Percentiles rank a stretch among this genome's conserved stretches.
Conservation (phyloP, 2,113 vertebrate species). For the Anhinga rufa region DNA sequence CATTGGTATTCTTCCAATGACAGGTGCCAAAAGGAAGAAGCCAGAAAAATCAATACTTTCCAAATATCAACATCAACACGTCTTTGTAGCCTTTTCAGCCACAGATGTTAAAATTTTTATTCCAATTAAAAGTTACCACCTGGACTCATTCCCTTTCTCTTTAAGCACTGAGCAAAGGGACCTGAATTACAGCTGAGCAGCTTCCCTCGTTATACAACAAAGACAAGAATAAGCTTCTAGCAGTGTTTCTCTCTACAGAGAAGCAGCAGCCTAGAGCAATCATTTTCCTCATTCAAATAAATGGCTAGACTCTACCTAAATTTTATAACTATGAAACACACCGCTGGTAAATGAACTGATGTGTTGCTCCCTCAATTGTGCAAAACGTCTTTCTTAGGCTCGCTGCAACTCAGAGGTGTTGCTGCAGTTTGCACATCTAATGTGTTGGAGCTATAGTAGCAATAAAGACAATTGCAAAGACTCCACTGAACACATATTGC, state of each 20-base stretch:
- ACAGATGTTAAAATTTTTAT: neutral
- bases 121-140: neutral
- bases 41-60: neutral
- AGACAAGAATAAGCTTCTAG: neutral
- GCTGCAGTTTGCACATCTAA: neutral
- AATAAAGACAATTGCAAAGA: neutral
- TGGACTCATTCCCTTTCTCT: neutral
- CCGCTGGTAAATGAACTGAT: neutral
- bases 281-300: neutral
- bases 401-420: neutral
- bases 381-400: neutral
- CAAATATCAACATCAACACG: neutral
- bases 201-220: neutral
- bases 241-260: neutral
- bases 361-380: neutral
- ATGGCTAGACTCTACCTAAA: neutral
- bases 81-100: neutral
- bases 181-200: neutral
- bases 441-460: neutral
- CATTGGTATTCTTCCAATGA: neutral
- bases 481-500: accelerated
- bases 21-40: neutral
- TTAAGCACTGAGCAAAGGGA: neutral
- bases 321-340: neutral
- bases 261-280: neutral